Conservation (phyloP, 2,113 vertebrate species). For the Pluvianellus socialis region DNA sequence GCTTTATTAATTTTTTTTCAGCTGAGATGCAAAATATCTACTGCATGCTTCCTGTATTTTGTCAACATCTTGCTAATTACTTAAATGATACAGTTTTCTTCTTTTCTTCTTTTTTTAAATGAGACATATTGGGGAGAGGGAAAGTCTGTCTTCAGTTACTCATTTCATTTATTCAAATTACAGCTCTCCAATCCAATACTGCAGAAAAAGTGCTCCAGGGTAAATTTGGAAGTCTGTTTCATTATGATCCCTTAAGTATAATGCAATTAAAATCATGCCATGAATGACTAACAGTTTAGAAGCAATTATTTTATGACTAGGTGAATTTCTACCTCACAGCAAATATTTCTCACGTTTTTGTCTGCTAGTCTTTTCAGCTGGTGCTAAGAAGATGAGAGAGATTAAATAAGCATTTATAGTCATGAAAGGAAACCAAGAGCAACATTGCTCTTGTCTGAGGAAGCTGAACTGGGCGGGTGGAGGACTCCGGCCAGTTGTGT, state of each 20-base stretch:
- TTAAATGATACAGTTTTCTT: not conserved
- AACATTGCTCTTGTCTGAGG: not conserved
- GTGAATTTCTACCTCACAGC: constrained; percentile 22
- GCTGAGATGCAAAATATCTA: not conserved
- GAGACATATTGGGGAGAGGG: not conserved
- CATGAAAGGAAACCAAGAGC: not conserved
- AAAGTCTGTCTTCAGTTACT: constrained; percentile 42
- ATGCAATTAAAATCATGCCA: constrained; percentile 41
- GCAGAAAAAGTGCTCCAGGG: constrained; percentile 37
- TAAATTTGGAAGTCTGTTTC: constrained; percentile 51
- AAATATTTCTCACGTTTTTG: constrained; percentile 16
- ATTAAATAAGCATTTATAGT: not conserved
- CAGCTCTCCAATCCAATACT: constrained; percentile 19
- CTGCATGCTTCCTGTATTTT: not conserved
- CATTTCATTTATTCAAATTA: constrained; percentile 63
- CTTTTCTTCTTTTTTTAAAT: not conserved
- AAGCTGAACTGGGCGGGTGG: not conserved
- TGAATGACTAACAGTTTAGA: constrained; percentile 36
- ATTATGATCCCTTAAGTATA: constrained; percentile 39
- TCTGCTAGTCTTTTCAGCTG: not conserved
- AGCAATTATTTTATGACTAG: constrained; percentile 46
- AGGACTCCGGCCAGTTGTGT: not conserved
- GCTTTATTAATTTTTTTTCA: constrained; percentile 38
- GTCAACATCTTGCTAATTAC: constrained; percentile 46
- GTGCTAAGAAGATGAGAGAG: not conserved